Percentiles rank a stretch among this genome's conserved stretches.
Evolutionary conservation across 2,113 vertebrate genomes (phyloP).

Genomic region (Rattus rattus): DNA sequence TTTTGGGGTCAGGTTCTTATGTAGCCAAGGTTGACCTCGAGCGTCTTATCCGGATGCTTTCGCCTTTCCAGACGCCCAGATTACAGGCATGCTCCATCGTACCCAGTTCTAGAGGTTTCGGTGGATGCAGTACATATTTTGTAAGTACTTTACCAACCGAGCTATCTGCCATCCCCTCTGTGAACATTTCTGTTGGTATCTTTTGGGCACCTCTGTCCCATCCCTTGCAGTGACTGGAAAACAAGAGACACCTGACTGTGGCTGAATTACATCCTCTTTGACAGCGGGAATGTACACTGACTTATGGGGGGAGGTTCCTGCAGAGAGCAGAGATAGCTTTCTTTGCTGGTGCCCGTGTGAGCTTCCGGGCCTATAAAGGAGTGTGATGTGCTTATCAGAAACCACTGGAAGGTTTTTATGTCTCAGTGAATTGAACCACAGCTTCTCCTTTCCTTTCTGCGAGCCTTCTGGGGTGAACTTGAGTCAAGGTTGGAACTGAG

Average conservation of each 20-base stretch:
- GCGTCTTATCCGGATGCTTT: background rate
- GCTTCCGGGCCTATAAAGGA: background rate
- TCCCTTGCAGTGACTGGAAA: background rate
- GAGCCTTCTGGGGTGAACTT: background rate
- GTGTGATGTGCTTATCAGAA: background rate
- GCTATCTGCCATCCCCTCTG: background rate
- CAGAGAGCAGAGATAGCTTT: conserved; percentile 34
- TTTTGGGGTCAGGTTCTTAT: background rate
- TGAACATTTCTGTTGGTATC: background rate
- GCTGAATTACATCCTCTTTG: background rate
- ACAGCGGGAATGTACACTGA: background rate
- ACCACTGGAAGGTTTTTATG: background rate
- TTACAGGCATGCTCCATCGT: background rate
- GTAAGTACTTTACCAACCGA: background rate
- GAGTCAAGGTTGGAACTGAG: background rate
- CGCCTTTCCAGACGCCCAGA: background rate
- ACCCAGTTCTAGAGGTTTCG: background rate
- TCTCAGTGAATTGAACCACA: background rate
- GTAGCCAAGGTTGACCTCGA: background rate
- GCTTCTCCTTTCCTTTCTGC: background rate
- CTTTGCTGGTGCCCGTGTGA: background rate
- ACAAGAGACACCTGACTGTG: background rate
- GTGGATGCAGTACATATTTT: background rate
- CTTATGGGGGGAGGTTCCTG: background rate
- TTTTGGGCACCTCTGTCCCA: background rate